These are phyloP conservation scores for Eulithis prunata DNA, from an alignment of 2,888 invertebrate species.

Conservation along the genomic window DNA sequence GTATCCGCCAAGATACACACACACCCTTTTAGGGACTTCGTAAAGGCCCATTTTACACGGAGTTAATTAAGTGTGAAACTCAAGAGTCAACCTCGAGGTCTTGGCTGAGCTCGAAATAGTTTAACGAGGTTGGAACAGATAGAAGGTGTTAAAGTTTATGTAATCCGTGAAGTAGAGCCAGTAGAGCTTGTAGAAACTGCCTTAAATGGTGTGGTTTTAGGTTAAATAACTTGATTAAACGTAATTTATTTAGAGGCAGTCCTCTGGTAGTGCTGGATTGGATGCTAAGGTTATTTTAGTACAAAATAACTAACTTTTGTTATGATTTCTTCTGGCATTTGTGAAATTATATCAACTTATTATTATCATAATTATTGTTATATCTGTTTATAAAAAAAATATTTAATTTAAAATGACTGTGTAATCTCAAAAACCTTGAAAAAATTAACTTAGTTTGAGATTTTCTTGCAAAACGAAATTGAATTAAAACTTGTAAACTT, in stretches of 20 bases:
- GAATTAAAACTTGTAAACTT: background rate
- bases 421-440: too few species aligned
- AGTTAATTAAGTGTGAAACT: conserved; percentile 44
- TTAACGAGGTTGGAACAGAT: conserved; percentile 36
- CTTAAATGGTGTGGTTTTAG: conserved; percentile 9
- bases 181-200: conserved; percentile 5
- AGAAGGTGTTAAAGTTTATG: conserved; percentile 30
- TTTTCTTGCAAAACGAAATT: background rate
- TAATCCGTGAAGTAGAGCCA: conserved; percentile 3
- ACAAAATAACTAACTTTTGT: too few species aligned
- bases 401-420: too few species aligned
- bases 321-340: too few species aligned
- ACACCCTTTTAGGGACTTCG: conserved; percentile 12
- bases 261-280: too few species aligned
- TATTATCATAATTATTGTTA: too few species aligned
- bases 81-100: conserved; percentile 39
- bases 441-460: background rate
- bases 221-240: background rate
- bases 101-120: conserved; percentile 37
- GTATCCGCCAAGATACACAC: background rate
- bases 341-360: too few species aligned
- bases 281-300: too few species aligned
- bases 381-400: too few species aligned
- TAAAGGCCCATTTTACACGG: conserved; percentile 34
- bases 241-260: background rate